Evolutionary conservation across 2,797 vertebrate genomes (phyloP).

Genomic region (Astyanax mexicanus): DNA sequence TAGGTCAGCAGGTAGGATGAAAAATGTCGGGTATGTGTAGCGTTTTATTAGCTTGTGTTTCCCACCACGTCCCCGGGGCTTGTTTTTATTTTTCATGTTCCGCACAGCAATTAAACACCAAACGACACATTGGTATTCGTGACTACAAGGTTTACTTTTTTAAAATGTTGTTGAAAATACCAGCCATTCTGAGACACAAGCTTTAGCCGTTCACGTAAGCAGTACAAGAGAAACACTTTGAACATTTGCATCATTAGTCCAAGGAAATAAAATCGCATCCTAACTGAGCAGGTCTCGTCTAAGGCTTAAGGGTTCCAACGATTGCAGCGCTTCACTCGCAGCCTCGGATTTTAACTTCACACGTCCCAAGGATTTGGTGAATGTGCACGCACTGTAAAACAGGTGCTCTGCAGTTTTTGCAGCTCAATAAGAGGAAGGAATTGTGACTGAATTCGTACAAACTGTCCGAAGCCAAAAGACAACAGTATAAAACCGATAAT

Average conservation of each 20-base stretch:
- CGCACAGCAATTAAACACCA: slow-evolving; percentile 3
- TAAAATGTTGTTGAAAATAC: slow-evolving; percentile 24
- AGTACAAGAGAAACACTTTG: slow-evolving; percentile 57
- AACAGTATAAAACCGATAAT: slow-evolving; percentile 71
- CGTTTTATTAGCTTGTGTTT: slow-evolving; percentile 25
- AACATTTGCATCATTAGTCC: slow-evolving; percentile 62
- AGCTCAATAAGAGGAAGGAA: slow-evolving; percentile 30
- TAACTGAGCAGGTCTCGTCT: slow-evolving; percentile 70
- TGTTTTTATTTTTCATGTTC: slow-evolving; percentile 9
- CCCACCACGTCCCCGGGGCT: neutral
- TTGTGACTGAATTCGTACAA: slow-evolving; percentile 61
- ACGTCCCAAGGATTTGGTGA: slow-evolving; percentile 45
- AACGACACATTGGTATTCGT: neutral
- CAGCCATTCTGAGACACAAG: slow-evolving; percentile 49
- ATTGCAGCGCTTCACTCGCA: slow-evolving; percentile 7
- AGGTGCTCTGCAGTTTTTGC: slow-evolving; percentile 23
- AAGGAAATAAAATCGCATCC: slow-evolving; percentile 59
- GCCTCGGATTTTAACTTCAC: slow-evolving; percentile 15
- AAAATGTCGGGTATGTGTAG: slow-evolving; percentile 4
- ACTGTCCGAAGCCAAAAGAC: slow-evolving; percentile 64
- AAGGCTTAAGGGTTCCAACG: slow-evolving; percentile 77
- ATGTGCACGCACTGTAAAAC: slow-evolving; percentile 20
- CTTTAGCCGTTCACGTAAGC: slow-evolving; percentile 35
- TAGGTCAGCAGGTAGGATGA: neutral
- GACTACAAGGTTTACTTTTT: slow-evolving; percentile 29